Evolutionary conservation across 2,888 invertebrate genomes (phyloP), one percentile per base, ranked within the genome.

Genomic region (Entomobrya proxima): DNA sequence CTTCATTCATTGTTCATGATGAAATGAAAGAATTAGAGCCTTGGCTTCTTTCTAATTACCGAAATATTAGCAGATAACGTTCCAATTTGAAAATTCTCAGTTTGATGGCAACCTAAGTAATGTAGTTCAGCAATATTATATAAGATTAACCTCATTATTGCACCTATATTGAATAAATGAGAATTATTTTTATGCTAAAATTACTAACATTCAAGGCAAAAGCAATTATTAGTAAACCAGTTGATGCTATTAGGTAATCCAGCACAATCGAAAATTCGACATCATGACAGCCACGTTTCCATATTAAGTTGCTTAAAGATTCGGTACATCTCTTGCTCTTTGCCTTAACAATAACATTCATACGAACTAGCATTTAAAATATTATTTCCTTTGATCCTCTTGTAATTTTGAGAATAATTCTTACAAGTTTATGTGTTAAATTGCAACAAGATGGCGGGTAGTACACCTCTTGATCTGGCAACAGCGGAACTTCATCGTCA

Each of bases 401-500:
- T n/a, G n/a, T n/a, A 21, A 13, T 67, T 37, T 21, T 11, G 21
- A 67, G 24, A 5, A 24, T 15, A 69, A 11, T 9, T n/a, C 7
- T 1, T 69, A 44, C 69, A 69, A 27, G 21, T 69, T 44, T 69
- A 3, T 44, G n/a, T 40, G 61, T 27, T 27, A 13, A 15, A 44
- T 64, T 82, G 24, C 83, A 83, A 52, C 83, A 83, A 30, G 76
- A 55, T 1, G 4, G 5, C n/a, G 83, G 83, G 44, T 77, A 83
- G 13, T 32, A 55, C n/a, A 67, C 74, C 7, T 35, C 55, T 21
- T 58, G 27, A 5, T 37, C 9, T 32, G 40, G 24, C 15, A 15
- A 24, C 4, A 30, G 3, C 21, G 1, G n/a, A 18, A 13, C 21
- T 32, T 50, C 24, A 30, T 69, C n/a, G 27, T 50, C 37, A 27